Evolutionary conservation across 2,888 invertebrate species (phyloP).

Genomic region (Adelognathus sp.): DNA sequence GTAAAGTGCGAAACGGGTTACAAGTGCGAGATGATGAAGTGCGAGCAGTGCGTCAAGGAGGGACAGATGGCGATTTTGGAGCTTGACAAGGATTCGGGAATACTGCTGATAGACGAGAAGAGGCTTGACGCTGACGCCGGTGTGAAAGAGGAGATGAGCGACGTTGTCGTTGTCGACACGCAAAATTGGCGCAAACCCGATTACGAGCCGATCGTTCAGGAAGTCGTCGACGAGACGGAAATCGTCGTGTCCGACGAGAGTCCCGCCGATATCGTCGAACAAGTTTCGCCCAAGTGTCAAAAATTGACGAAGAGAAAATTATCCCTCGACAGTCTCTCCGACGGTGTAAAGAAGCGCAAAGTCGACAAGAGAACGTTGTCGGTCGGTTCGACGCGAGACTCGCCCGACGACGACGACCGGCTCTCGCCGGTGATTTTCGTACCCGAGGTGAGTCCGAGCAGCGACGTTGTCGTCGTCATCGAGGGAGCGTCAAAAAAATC

Average conservation of each 20-base stretch:
- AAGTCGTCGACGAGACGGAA: constrained; percentile 68
- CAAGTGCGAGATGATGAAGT: constrained; percentile 76
- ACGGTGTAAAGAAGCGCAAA: constrained; percentile 81
- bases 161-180: constrained; percentile 83
- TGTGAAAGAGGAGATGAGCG: constrained; percentile 82
- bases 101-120: constrained; percentile 69
- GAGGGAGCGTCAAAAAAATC: constrained; percentile 72
- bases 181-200: constrained; percentile 79
- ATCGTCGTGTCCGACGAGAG: constrained; percentile 30
- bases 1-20: constrained; percentile 78
- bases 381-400: constrained; percentile 73
- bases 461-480: constrained; percentile 62
- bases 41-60: constrained; percentile 78
- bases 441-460: constrained; percentile 30
- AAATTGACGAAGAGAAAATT: constrained; percentile 83
- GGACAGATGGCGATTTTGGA: constrained; percentile 75
- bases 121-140: constrained; percentile 74
- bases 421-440: constrained; percentile 16
- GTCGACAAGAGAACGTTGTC: constrained; percentile 79
- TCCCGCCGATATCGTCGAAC: constrained; percentile 39
- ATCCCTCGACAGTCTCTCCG: constrained; percentile 80
- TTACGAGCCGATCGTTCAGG: constrained; percentile 77
- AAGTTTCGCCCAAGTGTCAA: constrained; percentile 83
- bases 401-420: constrained; percentile 22
- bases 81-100: constrained; percentile 78